Base-by-base conservation (phyloP, 2,888 invertebrate genomes). In the Perithous albicinctus region DNA sequence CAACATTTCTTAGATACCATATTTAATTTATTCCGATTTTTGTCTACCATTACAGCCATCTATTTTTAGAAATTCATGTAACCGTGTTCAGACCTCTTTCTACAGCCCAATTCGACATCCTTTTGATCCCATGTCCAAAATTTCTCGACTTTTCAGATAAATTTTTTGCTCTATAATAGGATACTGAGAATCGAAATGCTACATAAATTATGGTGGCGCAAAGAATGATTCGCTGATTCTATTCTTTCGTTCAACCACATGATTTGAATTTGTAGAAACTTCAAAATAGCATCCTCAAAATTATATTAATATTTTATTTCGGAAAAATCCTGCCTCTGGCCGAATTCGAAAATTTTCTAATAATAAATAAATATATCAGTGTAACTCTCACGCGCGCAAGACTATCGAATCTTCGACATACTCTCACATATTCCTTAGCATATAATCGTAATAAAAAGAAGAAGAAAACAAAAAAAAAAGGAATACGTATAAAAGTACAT, bases 401-500 rank as follows among this genome's bases (percentile, higher is more conserved):
- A 5, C 1, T 41, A 1, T 10, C 12, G 10, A n/a, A 43, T 15
- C 4, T n/a, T 43, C 6, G 10, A 43, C 41, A n/a, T 18, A 23
- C 7, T 48, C 20, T 48, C 0, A 23, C 23, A 51, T 32, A 32
- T 35, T 59, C 29, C 29, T 12, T 59, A 32, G 32, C 8, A n/a
- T 32, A 32, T 32, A 29, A 59, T 32, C 4, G 56, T 59, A 29
- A 15, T 32, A 5, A 32, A 59, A 29, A 32, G 15, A 8, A 51
- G 2, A 2, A 5, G 12, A 41, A 15, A 29, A 15, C 6, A 59
- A 32, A 5, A 1, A 41, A 15, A 29, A 15, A 15, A 59, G 15
- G 29, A 35, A 32, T 32, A 59, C 32, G 32, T 59, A 59, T 8
- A 32, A 29, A 54, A 54, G 32, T n/a, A n/a, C n/a, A 59, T 32